Base-by-base conservation (phyloP, 2,888 invertebrate species). In the Aporophyla lueneburgensis region DNA sequence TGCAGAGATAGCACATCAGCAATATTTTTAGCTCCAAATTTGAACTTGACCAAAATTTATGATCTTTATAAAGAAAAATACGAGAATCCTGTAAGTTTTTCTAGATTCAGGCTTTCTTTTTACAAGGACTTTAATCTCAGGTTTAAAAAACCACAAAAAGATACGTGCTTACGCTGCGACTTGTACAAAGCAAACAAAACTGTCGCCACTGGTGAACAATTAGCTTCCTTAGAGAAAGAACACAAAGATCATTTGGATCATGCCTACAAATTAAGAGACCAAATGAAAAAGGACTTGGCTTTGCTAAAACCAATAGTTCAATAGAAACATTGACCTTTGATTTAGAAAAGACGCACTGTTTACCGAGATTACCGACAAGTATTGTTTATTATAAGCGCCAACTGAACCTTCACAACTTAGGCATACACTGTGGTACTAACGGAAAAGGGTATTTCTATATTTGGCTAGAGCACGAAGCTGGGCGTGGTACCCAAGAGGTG, bases 381-480 rank as follows among this genome's bases (percentile, higher is more conserved):
- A n/a, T 62, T 10, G 61, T 62, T 21, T 62, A 62, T n/a, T 62
- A 62, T 62, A 62, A 62, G 21, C 21, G 43, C 21, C 61, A 62
- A 43, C 43, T 62, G 7, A 58, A 58, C 58, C 58, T 58, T 58
- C 27, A 58, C 27, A 27, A 58, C 16, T 27, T 58, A 27, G 27
- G 27, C 5, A 27, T 43, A 43, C 43, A 43, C 9, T 43, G 43
- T 5, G 43, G 43, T 5, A 3, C 43, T 43, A 5, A 43, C 5
- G 43, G 43, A 43, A 43, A 43, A 5, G 43, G 43, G 9, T 43
- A 43, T 5, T 43, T 43, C 6, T 43, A 62, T 43, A 43, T 62
- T 40, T 43, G 62, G 62, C n/a, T 62, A n/a, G 62, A 62, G 43
- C 62, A 62, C 7, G 62, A 62, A 62, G 62, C 62, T n/a, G 62